These are phyloP conservation scores for Melipona bicolor DNA, from an alignment of 2,888 invertebrate species.

Conservation along the genomic window DNA sequence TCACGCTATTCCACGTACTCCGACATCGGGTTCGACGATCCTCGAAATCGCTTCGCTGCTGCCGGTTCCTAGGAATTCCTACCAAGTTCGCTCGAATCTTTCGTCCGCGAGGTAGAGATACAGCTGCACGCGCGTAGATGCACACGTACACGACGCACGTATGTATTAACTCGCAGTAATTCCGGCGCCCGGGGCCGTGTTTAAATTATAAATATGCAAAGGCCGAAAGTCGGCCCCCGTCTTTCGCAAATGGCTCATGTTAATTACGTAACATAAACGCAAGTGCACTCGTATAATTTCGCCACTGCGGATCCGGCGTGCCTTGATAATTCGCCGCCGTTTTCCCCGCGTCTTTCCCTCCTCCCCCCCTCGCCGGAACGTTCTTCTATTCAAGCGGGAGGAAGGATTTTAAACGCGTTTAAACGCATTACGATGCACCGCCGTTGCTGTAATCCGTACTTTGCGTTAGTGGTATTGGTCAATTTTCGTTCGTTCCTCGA, in stretches of 20 bases:
- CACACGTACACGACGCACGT: no score
- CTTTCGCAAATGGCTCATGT: conserved; percentile 37
- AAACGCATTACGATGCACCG: background rate
- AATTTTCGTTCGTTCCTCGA: background rate
- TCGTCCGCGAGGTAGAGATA: background rate
- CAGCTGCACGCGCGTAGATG: no score
- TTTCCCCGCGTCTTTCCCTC: background rate
- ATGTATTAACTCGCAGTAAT: conserved; percentile 9
- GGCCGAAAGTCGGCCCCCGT: conserved; percentile 5
- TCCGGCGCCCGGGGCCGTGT: conserved; percentile 3
- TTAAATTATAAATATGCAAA: conserved; percentile 49
- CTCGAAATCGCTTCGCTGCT: background rate
- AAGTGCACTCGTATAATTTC: conserved; percentile 41
- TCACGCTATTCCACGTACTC: background rate
- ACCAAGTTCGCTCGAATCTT: background rate
- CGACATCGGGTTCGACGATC: background rate
- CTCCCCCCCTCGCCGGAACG: background rate
- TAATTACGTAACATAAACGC: conserved; percentile 50
- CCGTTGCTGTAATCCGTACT: no score
- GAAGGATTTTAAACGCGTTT: background rate
- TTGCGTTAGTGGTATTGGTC: background rate
- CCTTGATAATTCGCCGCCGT: background rate
- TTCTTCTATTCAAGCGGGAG: background rate
- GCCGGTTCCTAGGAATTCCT: conserved; percentile 9
- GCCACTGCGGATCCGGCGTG: background rate